Conservation (phyloP, 2,797 vertebrate genomes). For the Nothura maculosa region DNA sequence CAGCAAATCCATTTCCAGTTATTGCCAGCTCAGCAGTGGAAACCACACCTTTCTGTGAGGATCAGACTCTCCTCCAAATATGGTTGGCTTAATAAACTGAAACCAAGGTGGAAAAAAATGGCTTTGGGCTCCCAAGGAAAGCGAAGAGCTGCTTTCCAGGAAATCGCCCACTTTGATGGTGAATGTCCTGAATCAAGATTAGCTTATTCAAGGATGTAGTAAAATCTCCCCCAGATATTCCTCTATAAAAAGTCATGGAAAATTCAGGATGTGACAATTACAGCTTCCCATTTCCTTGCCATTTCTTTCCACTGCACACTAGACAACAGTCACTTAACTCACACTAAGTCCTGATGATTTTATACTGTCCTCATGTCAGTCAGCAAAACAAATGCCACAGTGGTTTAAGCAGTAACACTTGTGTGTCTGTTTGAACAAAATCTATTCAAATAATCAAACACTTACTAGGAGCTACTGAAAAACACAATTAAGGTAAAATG, state of each 20-base stretch:
- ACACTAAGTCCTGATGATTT: constrained; percentile 31
- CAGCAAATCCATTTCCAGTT: not conserved
- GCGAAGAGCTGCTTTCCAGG: constrained; percentile 37
- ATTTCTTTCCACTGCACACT: constrained; percentile 54
- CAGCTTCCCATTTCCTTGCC: constrained; percentile 36
- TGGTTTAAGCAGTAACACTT: constrained; percentile 33
- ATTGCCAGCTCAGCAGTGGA: not conserved
- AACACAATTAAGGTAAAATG: constrained; percentile 51
- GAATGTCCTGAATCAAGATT: constrained; percentile 52
- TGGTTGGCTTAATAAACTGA: constrained; percentile 40
- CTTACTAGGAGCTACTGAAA: constrained; percentile 49
- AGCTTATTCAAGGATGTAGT: constrained; percentile 51
- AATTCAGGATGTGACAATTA: constrained; percentile 58
- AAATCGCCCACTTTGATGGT: constrained; percentile 44
- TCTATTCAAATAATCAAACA: constrained; percentile 52
- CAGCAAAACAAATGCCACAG: constrained; percentile 41
- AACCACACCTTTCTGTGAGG: not conserved
- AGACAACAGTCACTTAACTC: constrained; percentile 60
- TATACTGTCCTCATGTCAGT: constrained; percentile 19
- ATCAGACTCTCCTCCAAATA: not conserved
- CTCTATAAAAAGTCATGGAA: constrained; percentile 62
- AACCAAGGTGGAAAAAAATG: constrained; percentile 28
- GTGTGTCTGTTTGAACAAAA: constrained; percentile 34
- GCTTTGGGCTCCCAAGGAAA: constrained; percentile 41
- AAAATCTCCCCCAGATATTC: constrained; percentile 63